Evolutionary conservation across 64 coral and sea anemone genomes (phyloP), one percentile per base, ranked within the genome.

Genomic region (Pocillopora verrucosa): DNA sequence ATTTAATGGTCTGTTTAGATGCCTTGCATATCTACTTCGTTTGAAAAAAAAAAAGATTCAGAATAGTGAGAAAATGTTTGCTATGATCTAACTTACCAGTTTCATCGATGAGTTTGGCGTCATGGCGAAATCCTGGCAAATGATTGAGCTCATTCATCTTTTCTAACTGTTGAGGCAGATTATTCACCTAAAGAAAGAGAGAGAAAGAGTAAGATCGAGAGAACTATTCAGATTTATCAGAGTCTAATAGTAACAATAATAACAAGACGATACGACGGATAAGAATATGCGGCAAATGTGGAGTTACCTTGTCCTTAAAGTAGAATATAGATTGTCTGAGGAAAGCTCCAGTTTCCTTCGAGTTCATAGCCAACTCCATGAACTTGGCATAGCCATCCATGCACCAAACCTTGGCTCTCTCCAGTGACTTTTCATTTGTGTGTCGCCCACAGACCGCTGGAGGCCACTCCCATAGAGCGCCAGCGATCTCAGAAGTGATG

Each of bases 381-480:
- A 77, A 77, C 75, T 77, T 77, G 19, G 15, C 75, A 77, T 77
- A 77, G 37, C 75, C 56, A 41, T 77, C 75, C 75, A 77, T 77
- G 22, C 75, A 56, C 75, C 75, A 77, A 38, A 58, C 75, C 75
- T 77, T 77, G 75, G 75, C 45, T 41, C 75, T 77, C 75, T 77
- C 75, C 19, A 77, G 75, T 56, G 75, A 77, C 75, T 77, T 77
- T 19, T 77, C 75, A 19, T 77, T 41, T 56, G 38, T 77, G 37
- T 77, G 75, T 56, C 75, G 75, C 56, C 75, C 75, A 45, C 75
- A 77, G 16, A 77, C 38, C 38, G 75, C 75, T 19, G 77, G 77
- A 79, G 77, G 77, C 77, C 77, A 79, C 25, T 79, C 77, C 77
- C 77, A 79, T 57, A 79, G 56, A 79, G 77, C 77, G 13, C 75